phyloP scores from a whole-genome alignment of 2,113 vertebrate genomes.

The Nothobranchius furzeri region DNA sequence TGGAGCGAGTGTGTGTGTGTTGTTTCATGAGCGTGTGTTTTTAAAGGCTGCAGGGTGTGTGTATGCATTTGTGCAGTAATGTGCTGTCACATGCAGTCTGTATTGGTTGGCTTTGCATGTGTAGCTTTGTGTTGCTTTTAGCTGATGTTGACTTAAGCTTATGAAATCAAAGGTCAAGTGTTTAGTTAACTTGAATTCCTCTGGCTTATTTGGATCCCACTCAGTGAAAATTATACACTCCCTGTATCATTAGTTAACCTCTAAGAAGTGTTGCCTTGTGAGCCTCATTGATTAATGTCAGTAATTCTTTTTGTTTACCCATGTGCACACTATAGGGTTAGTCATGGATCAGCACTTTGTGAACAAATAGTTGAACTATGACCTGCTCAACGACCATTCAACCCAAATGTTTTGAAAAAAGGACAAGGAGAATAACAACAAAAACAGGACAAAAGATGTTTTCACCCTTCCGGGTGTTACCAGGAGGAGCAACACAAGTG shows the following conservation, averaged over 20 bases:
- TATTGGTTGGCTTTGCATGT: neutral
- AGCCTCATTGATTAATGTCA: conserved; percentile 24
- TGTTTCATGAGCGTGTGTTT: conserved; percentile 1
- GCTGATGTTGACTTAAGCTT: conserved; percentile 35
- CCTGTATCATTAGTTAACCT: conserved; percentile 8
- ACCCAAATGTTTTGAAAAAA: neutral
- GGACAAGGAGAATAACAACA: no score
- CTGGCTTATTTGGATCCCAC: conserved; percentile 13
- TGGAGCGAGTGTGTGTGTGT: conserved; percentile 10
- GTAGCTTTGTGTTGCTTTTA: conserved; percentile 26
- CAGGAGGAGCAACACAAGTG: no score
- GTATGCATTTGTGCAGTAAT: conserved; percentile 13
- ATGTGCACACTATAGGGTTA: neutral
- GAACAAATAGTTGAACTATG: neutral
- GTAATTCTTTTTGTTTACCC: conserved; percentile 10
- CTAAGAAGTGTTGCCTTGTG: neutral
- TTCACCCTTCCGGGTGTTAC: no score
- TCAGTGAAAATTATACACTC: conserved; percentile 14
- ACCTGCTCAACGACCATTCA: no score
- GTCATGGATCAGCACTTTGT: neutral
- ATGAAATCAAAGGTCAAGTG: conserved; percentile 47
- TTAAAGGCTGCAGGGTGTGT: conserved; percentile 22
- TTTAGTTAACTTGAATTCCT: conserved; percentile 30
- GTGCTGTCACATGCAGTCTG: conserved; percentile 34
- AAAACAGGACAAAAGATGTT: no score